These are phyloP conservation scores for Orthosia incerta DNA, from an alignment of 2,888 invertebrate genomes.

Conservation along the genomic window DNA sequence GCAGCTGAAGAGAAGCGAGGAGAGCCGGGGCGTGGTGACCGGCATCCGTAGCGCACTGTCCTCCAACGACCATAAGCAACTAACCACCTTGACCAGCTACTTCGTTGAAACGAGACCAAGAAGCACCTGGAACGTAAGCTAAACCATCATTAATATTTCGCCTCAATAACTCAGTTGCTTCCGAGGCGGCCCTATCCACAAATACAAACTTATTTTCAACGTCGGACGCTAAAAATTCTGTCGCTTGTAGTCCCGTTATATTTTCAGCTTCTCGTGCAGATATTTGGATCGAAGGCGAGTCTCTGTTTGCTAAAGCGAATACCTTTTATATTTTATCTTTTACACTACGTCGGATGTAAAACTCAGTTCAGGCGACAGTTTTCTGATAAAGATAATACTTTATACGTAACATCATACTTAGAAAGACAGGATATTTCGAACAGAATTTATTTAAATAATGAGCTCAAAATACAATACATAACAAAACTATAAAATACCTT, in stretches of 20 bases:
- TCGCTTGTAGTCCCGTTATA: conserved; percentile 61
- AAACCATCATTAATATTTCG: conserved; percentile 60
- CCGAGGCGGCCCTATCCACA: conserved; percentile 32
- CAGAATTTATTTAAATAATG: neutral
- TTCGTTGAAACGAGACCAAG: conserved; percentile 48
- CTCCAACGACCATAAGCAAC: conserved; percentile 52
- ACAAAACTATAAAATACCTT: conserved; percentile 37
- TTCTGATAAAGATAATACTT: conserved; percentile 26
- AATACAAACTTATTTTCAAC: conserved; percentile 63
- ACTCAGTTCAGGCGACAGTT: conserved; percentile 67
- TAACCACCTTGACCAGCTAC: conserved; percentile 60
- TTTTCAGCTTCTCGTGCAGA: conserved; percentile 66
- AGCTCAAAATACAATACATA: conserved; percentile 19
- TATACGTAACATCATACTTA: neutral
- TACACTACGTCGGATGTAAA: conserved; percentile 70
- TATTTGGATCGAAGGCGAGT: conserved; percentile 68
- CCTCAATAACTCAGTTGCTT: conserved; percentile 29
- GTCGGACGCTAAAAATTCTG: conserved; percentile 60
- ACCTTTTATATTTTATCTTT: conserved; percentile 75
- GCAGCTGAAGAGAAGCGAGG: conserved; percentile 75
- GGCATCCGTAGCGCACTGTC: conserved; percentile 72
- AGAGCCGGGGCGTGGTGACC: conserved; percentile 74
- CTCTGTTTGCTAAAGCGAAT: conserved; percentile 73
- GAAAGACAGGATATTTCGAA: neutral
- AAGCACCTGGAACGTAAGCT: conserved; percentile 68